Base-by-base conservation (phyloP, 1,140 invertebrate genomes). In the Pemphigus obesinymphae region DNA sequence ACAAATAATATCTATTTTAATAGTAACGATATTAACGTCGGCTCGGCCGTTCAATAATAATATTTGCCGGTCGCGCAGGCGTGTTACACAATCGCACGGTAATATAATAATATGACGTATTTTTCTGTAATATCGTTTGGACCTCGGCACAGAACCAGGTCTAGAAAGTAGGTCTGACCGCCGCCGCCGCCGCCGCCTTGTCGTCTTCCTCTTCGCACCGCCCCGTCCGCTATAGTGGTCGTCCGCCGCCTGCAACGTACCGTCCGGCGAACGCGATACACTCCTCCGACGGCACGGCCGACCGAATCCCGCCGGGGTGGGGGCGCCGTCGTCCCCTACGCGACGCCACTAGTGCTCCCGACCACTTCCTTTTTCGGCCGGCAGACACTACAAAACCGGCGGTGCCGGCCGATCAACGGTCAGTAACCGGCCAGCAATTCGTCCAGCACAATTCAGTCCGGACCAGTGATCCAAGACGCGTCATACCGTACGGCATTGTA, bases 151-250 rank as follows among this genome's bases (percentile, higher is more conserved):
- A 61, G n/a, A 61, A 80, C 76, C 73, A 23, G 76, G 76, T 80
- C 50, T 80, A 80, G 76, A 80, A 80, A 80, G 76, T 80, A 80
- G 76, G 76, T 80, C 55, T 78, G 43, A 31, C 23, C 23, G 53
- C 15, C 26, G 13, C 40, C 23, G 40, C 66, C 23, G 26, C 26
- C 26, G 66, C 20, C n/a, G 66, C 10, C 40, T n/a, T n/a, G n/a
- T n/a, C n/a, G n/a, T n/a, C n/a, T n/a, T 63, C 29, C 29, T 63
- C 61, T 34, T 34, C 61, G 29, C 61, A 17, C 26, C 17, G 6
- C 31, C 70, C 70, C 23, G n/a, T n/a, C n/a, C n/a, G n/a, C n/a
- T n/a, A n/a, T n/a, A n/a, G n/a, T n/a, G n/a, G n/a, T n/a, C n/a
- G n/a, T n/a, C n/a, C n/a, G n/a, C n/a, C n/a, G n/a, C n/a, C n/a